phyloP scores from a whole-genome alignment of 2,113 vertebrate genomes.

The Plestiodon gilberti region DNA sequence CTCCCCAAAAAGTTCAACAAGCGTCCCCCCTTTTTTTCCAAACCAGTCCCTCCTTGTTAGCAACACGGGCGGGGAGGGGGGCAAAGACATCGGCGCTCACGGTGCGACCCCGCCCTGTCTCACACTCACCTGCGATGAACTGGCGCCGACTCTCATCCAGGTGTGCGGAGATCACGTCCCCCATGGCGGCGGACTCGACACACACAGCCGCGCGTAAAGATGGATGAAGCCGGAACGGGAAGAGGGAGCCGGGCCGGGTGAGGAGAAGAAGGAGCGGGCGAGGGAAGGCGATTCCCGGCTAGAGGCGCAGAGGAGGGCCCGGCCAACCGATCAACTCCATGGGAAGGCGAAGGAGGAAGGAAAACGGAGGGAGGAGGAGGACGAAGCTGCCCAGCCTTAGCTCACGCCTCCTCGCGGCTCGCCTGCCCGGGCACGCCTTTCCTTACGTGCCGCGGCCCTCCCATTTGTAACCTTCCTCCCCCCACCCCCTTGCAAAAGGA shows the following conservation, averaged over 20 bases:
- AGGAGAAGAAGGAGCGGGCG: not conserved
- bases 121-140: constrained; percentile 4
- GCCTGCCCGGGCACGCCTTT: not conserved
- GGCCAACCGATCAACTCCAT: not conserved
- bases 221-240: too few species aligned
- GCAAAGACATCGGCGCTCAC: not conserved
- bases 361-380: not conserved
- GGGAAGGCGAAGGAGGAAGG: not conserved
- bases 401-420: not conserved
- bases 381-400: not conserved
- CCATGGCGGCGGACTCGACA: constrained; percentile 10
- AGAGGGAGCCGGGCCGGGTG: too few species aligned
- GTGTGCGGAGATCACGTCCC: constrained; percentile 26
- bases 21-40: too few species aligned
- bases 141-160: constrained; percentile 28
- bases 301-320: not conserved
- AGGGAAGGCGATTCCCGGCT: not conserved
- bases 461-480: not conserved
- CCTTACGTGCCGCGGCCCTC: not conserved
- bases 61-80: too few species aligned
- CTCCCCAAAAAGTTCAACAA: too few species aligned
- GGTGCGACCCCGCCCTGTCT: accelerated
- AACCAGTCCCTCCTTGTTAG: too few species aligned
- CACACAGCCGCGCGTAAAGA: too few species aligned
- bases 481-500: not conserved